Base-by-base conservation (phyloP, 2,113 vertebrate genomes). In the Microtus montanus region DNA sequence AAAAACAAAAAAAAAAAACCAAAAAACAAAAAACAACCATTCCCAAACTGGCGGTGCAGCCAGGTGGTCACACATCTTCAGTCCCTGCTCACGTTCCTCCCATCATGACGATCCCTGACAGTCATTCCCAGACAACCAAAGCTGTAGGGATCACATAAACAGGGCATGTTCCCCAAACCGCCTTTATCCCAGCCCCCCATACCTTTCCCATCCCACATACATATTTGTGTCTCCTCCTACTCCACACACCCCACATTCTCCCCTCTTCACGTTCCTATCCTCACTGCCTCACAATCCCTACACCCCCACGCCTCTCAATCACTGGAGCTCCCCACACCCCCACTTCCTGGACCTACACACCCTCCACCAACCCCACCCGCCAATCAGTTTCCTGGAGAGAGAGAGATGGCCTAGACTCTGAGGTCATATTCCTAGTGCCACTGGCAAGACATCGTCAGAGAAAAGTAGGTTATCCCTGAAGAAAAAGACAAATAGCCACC, bases 391-490 rank as follows among this genome's bases (percentile, higher is more conserved):
- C 86, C 64, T 10, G 14, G 61, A 52, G 52, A 35, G 47, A 54
- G 38, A 24, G 93, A 73, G 17, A 70, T 35, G 20, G 26, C 71
- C 70, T 58, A 35, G 61, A 90, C n/a, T 35, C 49, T n/a, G n/a
- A 95, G 33, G 63, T 74, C n/a, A 49, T 4, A 3, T 41, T 41
- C 61, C 83, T n/a, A 78, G 20, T 5, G 82, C 71, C 41, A 20
- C 22, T 63, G 52, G 87, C 83, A 95, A 71, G 68, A 93, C 91
- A 47, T 91, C 24, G 0, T 49, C 89, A 30, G 30, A 80, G 89
- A 85, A 89, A 89, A 88, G 64, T 8, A 68, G 41, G 74, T 2
- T 63, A 95, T 84, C 54, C 20, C 3, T 5, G 90, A 94, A 91
- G 28, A 87, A 64, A 92, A 64, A 70, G 38, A 52, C 58, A 91